Evolutionary conservation across 2,113 vertebrate species (phyloP), one percentile per base, ranked within the genome.

Genomic region (Corythornis cristatus): DNA sequence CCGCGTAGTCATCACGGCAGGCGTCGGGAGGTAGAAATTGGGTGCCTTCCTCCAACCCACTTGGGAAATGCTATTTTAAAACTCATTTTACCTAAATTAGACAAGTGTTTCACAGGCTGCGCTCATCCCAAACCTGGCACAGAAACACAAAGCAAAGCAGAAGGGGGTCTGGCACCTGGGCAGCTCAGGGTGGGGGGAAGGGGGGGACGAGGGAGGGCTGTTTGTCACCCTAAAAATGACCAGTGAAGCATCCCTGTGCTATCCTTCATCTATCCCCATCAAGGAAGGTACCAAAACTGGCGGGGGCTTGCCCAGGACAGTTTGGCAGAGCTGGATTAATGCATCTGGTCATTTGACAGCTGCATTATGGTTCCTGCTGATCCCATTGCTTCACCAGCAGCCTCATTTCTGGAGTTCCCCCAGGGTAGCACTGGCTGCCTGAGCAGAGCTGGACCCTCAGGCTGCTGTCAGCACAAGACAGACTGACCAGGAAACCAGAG

Each of bases 1-100:
- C 56, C 0, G 0, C 0, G 0, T 71, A 65, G 57, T 28, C 61
- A 80, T 18, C 64, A 6, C 16, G 0, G 70, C 46, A 13, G 53
- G 64, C 53, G 3, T 40, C 15, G 3, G 3, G 74, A 64, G 73
- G 83, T 53, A 83, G 10, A 57, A 33, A 93, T 42, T 91, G 66
- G 90, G 77, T 90, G 91, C 75, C 60, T 68, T 66, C 83, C 86
- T 75, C 43, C 93, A 66, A 12, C 43, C 50, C 83, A 22, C 89
- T 51, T 22, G 76, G 67, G 84, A 94, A 86, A 61, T 4, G 68
- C 19, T 75, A 85, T 93, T 84, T 90, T 90, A 77, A 71, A 71
- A 19, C 51, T 71, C 40, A 7, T 83, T 89, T 89, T 26, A 73
- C 92, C 90, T 67, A 85, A 90, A 84, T 65, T 29, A 76, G 89